Evolutionary conservation across 2,113 vertebrate species (phyloP).

Genomic region (Cryptotis parvus): DNA sequence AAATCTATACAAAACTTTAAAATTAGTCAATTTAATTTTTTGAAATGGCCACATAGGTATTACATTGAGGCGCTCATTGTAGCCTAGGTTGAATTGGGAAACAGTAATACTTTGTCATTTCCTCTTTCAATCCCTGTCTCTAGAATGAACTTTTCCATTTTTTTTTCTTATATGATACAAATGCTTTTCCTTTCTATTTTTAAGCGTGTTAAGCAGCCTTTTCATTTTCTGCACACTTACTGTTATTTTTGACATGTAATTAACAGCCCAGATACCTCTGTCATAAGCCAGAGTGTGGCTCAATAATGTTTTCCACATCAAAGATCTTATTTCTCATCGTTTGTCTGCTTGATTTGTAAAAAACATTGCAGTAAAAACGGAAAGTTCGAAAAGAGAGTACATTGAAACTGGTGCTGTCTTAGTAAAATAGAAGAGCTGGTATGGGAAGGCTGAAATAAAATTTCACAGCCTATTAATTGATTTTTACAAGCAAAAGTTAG

Average conservation of each 20-base stretch:
- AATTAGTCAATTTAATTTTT: neutral
- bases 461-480: neutral
- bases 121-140: neutral
- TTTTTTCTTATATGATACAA: neutral
- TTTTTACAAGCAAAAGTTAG: conserved; percentile 42
- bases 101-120: neutral
- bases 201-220: neutral
- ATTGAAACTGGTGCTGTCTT: neutral
- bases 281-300: neutral
- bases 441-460: conserved; percentile 48
- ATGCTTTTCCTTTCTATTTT: conserved; percentile 24
- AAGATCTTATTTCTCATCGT: conserved; percentile 23
- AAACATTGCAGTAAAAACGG: neutral
- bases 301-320: conserved; percentile 8
- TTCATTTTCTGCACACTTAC: conserved; percentile 1
- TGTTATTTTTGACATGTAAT: conserved; percentile 43
- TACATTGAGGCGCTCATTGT: neutral
- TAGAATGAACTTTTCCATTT: neutral
- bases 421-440: neutral
- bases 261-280: neutral
- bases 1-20: neutral
- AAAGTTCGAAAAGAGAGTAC: neutral
- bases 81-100: neutral
- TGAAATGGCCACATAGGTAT: neutral
- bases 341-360: neutral